phyloP scores from a whole-genome alignment of 2,113 vertebrate genomes.

The Dasyprocta punctata region DNA sequence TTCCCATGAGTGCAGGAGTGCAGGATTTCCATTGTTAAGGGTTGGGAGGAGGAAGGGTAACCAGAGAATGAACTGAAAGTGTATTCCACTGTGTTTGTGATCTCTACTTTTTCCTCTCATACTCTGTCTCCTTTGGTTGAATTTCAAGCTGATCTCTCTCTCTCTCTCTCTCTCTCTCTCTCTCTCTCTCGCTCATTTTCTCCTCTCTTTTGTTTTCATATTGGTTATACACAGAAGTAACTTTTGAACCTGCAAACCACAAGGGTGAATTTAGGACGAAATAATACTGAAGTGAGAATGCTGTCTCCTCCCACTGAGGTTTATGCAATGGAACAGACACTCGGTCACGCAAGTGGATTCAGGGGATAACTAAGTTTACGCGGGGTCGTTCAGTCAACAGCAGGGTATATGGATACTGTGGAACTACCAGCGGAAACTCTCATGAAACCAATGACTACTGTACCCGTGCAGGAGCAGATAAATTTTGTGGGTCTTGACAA shows the following conservation, averaged over 20 bases:
- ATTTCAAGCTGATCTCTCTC: background rate
- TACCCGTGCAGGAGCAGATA: background rate
- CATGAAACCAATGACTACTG: background rate
- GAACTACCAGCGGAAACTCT: background rate
- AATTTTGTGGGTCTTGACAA: background rate
- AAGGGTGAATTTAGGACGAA: background rate
- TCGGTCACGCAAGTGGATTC: background rate
- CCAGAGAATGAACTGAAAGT: background rate
- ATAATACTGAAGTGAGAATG: background rate
- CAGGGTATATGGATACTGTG: background rate
- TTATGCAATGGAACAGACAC: background rate
- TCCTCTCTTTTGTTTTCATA: background rate
- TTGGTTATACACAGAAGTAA: background rate
- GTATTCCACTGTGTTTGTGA: background rate
- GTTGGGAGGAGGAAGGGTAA: background rate
- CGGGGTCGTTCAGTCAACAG: too few relatives aligned
- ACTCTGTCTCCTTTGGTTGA: background rate
- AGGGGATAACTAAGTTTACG: too few relatives aligned
- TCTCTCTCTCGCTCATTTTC: background rate
- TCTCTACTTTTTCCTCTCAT: background rate
- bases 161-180: background rate
- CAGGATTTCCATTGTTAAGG: conserved; percentile 7
- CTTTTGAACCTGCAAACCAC: background rate
- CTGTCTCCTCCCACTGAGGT: background rate
- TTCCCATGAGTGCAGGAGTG: background rate